These are phyloP conservation scores for Salvelinus fontinalis DNA, from an alignment of 2,113 vertebrate species.

Conservation along the genomic window DNA sequence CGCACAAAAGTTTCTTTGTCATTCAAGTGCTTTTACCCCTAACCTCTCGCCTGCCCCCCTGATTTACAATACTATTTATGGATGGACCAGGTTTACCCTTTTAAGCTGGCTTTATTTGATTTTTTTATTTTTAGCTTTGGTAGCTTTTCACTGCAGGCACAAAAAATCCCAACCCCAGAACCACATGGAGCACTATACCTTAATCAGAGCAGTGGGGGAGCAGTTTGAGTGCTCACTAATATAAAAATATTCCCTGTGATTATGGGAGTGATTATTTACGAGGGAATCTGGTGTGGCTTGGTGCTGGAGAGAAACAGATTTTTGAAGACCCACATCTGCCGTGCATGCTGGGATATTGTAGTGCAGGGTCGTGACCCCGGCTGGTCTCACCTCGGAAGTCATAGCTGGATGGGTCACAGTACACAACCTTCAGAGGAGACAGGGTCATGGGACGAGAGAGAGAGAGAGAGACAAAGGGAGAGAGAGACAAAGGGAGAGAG, in stretches of 20 bases:
- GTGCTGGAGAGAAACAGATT: conserved; percentile 77
- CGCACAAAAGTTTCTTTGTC: conserved; percentile 15
- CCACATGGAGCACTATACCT: conserved; percentile 47
- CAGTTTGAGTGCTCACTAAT: conserved; percentile 64
- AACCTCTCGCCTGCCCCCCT: conserved; percentile 33
- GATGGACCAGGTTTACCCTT: conserved; percentile 59
- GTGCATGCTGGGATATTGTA: conserved; percentile 67
- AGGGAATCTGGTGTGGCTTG: conserved; percentile 69
- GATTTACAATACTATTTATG: conserved; percentile 72
- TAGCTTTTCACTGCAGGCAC: conserved; percentile 50
- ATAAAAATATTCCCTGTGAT: conserved; percentile 81
- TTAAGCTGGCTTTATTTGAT: conserved; percentile 67
- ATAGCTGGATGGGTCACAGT: conserved; percentile 35
- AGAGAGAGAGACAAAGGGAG: not conserved
- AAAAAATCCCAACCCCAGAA: conserved; percentile 62
- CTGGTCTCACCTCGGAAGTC: conserved; percentile 63
- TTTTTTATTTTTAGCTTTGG: conserved; percentile 59
- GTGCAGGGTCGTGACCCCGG: conserved; percentile 53
- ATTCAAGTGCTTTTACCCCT: conserved; percentile 35
- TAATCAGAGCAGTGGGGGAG: not conserved
- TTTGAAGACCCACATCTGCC: conserved; percentile 81
- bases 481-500: no score
- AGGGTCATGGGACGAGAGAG: not conserved
- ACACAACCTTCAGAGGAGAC: not conserved
- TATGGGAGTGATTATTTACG: conserved; percentile 81